These are phyloP conservation scores for Myripristis murdjan DNA, from an alignment of 2,797 vertebrate species.

Conservation along the genomic window DNA sequence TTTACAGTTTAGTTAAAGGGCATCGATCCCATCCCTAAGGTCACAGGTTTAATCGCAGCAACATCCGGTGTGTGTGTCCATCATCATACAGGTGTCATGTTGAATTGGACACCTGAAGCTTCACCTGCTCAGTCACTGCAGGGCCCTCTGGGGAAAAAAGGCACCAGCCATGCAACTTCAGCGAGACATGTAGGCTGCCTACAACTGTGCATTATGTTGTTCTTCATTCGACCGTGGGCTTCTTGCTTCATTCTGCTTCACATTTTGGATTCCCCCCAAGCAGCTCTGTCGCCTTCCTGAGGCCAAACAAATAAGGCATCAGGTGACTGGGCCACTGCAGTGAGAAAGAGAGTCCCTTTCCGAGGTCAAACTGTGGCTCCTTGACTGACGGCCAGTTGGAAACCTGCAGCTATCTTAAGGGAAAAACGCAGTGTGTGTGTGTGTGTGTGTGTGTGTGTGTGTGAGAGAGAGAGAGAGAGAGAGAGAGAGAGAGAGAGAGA, in stretches of 20 bases:
- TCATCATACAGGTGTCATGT: constrained; percentile 3
- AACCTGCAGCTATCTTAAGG: constrained; percentile 64
- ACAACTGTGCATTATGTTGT: too few relatives aligned
- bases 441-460: not conserved
- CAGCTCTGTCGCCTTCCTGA: constrained; percentile 57
- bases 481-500: constrained; percentile 8
- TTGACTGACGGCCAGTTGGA: constrained; percentile 64
- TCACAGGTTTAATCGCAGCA: not conserved
- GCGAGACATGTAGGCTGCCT: too few relatives aligned
- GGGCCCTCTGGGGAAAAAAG: not conserved
- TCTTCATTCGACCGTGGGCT: not conserved
- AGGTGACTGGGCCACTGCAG: constrained; percentile 78
- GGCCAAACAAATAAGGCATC: constrained; percentile 56
- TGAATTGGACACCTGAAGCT: not conserved
- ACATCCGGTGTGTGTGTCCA: constrained; percentile 6
- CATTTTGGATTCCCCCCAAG: constrained; percentile 11
- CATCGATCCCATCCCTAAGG: too few relatives aligned
- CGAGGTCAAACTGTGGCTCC: constrained; percentile 73
- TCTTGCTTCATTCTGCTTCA: constrained; percentile 8
- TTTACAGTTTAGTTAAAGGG: too few relatives aligned
- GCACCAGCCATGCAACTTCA: not conserved
- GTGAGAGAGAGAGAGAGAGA: constrained; percentile 29
- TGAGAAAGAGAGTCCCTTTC: constrained; percentile 56
- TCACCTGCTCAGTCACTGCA: too few relatives aligned
- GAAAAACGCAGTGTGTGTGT: constrained; percentile 44